These are phyloP conservation scores for Mustelus asterias DNA, from an alignment of 2,113 vertebrate species.

Conservation along the genomic window DNA sequence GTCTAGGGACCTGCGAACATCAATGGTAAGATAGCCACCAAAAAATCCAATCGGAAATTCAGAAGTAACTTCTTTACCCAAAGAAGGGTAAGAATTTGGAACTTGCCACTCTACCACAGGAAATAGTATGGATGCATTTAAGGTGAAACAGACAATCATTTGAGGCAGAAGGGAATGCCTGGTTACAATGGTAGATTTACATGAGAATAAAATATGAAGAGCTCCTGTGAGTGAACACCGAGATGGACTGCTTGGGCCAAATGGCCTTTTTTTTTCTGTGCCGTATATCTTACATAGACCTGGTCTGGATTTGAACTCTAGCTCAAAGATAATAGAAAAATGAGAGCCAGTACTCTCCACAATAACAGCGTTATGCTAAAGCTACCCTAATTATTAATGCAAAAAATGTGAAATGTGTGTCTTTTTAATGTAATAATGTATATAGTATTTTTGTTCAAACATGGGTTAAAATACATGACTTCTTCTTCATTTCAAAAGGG, in stretches of 20 bases:
- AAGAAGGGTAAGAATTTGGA: no score
- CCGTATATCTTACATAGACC: not conserved
- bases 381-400: not conserved
- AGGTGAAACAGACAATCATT: not conserved
- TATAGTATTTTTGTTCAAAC: not conserved
- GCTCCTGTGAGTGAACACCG: not conserved
- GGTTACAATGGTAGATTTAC: not conserved
- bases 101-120: not conserved
- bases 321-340: not conserved
- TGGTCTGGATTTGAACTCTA: not conserved
- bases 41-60: not conserved
- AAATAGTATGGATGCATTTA: not conserved
- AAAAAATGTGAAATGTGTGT: not conserved
- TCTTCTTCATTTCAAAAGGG: conserved; percentile 9
- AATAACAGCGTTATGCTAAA: not conserved
- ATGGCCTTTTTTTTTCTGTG: not conserved
- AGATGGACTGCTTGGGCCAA: not conserved
- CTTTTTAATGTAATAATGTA: not conserved
- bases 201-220: not conserved
- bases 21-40: not conserved
- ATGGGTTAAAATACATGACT: not conserved
- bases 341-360: not conserved
- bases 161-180: not conserved
- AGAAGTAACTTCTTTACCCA: not conserved
- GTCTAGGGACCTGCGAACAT: not conserved